A percentile compares a stretch with the other conserved stretches of the same genome.
Evolutionary conservation across 1,140 invertebrate species (phyloP).

Genomic region (Chironomus tepperi): DNA sequence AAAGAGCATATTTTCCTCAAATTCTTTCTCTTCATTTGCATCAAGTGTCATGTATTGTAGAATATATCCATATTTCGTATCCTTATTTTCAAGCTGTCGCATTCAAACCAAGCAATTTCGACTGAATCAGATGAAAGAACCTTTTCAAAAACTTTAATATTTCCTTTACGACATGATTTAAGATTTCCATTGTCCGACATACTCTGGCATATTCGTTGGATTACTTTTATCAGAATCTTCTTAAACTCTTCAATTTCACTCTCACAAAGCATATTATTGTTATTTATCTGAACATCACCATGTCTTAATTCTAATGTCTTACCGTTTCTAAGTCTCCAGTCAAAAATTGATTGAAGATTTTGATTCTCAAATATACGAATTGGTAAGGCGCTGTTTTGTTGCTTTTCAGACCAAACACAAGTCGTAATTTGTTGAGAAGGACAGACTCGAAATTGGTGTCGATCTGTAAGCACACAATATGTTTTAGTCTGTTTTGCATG

Average conservation of each 20-base stretch:
- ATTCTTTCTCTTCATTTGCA: background rate
- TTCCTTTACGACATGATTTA: background rate
- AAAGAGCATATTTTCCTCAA: background rate
- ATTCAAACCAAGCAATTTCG: background rate
- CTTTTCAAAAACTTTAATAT: background rate
- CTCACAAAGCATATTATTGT: background rate
- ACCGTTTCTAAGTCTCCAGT: background rate
- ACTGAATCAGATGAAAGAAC: background rate
- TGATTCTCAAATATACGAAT: background rate
- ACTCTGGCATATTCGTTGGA: background rate
- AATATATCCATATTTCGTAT: background rate
- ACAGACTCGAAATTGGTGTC: background rate
- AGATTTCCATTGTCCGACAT: background rate
- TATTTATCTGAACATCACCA: background rate
- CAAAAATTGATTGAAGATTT: slow-evolving; percentile 7
- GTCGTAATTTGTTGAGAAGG: background rate
- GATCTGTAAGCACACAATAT: background rate
- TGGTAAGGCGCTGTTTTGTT: background rate
- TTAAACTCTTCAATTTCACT: background rate
- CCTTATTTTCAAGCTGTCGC: background rate
- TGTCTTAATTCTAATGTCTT: background rate
- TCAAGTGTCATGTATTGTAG: background rate
- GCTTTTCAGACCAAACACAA: background rate
- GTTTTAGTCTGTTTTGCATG: background rate
- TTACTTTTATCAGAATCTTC: background rate